Evolutionary conservation across 2,888 invertebrate genomes (phyloP), one percentile per base, ranked within the genome.

Genomic region (Caenorhabditis sinica): DNA sequence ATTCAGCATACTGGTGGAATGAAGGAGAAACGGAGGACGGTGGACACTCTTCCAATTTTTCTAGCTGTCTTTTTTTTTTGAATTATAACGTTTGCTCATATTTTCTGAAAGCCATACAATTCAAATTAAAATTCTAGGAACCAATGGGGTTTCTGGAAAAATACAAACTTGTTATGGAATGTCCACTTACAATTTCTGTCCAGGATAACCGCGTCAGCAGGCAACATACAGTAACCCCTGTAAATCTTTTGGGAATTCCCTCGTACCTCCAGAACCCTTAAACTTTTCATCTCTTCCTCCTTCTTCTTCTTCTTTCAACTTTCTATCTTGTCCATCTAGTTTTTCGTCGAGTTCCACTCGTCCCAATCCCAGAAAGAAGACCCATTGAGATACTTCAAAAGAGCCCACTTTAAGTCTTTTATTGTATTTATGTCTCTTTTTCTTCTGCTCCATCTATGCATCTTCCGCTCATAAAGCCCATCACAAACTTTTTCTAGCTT

Each of bases 321-420:
- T 60, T 60, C 9, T n/a, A 61, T 40, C 36, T 40, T 43, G 23
- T 40, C 61, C 36, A 23, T 23, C 58, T 58, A 30, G 58, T n/a
- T 58, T 30, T 30, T 58, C 11, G 8, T 9, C 11, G 15, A 63
- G 11, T 43, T 63, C 53, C 30, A 45, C 45, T 45, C 36, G 60
- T 36, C 45, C 43, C 43, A 73, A 51, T 20, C 45, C 30, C n/a
- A n/a, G 20, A 63, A 73, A 74, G 63, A 82, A 71, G 56, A 53
- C 73, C 61, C 74, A 81, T 74, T 63, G 69, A 81, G 69, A 81
- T 69, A 68, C 69, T 69, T 79, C 71, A 72, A 65, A 79, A 79
- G 71, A 79, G 79, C 72, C 79, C 77, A 77, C 77, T 77, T 77
- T 77, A 61, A 77, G 53, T 51, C 53, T 79, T 77, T 77, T 71